Base-by-base conservation (phyloP, 2,113 vertebrate species). In the Hepsetus odoe region DNA sequence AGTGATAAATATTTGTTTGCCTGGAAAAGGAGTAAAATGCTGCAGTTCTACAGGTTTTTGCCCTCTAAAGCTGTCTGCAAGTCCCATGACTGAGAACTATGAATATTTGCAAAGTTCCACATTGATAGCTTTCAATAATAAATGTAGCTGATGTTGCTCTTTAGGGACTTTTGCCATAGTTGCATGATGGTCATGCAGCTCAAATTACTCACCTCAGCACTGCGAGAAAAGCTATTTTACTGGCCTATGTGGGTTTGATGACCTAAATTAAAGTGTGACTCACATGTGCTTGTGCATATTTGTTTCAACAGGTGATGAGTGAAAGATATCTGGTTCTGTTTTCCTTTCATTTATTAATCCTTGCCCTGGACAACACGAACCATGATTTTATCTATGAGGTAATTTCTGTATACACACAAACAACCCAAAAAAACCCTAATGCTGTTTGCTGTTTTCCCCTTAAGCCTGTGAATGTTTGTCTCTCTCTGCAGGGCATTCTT, bases 291-390 rank as follows among this genome's bases (percentile, higher is more conserved):
- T 3, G 5, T 59, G 5, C 30, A 61, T 61, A 5, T 30, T 73
- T 3, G 46, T 71, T 75, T 80, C 53, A 26, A 46, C 89, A 95
- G 94, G 92, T 90, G 77, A 88, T 86, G 65, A 79, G 22, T 0
- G 91, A 94, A 67, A 66, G 88, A 82, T 94, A 92, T 83, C 38
- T 95, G 58, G 92, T 94, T 68, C 88, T 95, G 79, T 95, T 92
- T 78, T 92, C 93, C n/a, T 92, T 90, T 68, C 93, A 95, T 79
- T 80, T 95, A 72, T 83, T 95, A 82, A 92, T 95, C 73, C 91
- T 95, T 1, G 92, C 91, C 4, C 74, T 94, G 85, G 94, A 95
- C 77, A 89, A 88, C 72, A 26, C 80, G 14, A 81, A 74, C 22
- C 86, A 85, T 35, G 86, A 90, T 32, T 93, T 95, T 42, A 85